Evolutionary conservation across 2,888 invertebrate genomes (phyloP).

Genomic region (Hypena proboscidalis): DNA sequence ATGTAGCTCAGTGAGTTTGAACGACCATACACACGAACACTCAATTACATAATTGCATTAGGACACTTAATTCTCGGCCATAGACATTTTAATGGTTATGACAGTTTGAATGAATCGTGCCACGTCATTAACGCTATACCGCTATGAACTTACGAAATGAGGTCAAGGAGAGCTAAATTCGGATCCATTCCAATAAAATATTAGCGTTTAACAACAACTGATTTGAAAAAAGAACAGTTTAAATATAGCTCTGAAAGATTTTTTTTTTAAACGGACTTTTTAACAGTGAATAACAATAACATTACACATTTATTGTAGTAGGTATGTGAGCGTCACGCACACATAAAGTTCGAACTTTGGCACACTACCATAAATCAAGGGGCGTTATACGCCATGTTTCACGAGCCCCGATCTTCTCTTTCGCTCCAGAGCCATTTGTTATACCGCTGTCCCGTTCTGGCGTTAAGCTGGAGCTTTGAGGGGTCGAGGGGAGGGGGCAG

Average conservation of each 20-base stretch:
- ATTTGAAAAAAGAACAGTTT: constrained; percentile 19
- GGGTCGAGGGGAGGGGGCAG: constrained; percentile 71
- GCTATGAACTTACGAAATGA: constrained; percentile 50
- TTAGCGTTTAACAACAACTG: constrained; percentile 17
- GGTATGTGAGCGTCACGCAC: constrained; percentile 66
- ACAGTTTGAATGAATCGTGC: constrained; percentile 58
- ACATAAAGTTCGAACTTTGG: constrained; percentile 83
- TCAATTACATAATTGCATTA: constrained; percentile 44
- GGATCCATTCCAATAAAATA: constrained; percentile 29
- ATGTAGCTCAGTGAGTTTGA: constrained; percentile 40
- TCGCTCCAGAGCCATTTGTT: constrained; percentile 63
- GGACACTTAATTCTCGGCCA: constrained; percentile 40
- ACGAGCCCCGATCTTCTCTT: constrained; percentile 73
- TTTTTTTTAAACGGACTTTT: constrained; percentile 26
- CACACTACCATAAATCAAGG: constrained; percentile 85
- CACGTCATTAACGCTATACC: constrained; percentile 46
- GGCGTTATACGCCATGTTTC: constrained; percentile 86
- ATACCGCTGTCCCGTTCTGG: constrained; percentile 69
- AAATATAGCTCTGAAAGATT: constrained; percentile 10
- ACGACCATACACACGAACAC: constrained; percentile 36
- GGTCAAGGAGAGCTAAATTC: constrained; percentile 56
- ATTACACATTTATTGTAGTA: constrained; percentile 42
- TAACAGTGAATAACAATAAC: constrained; percentile 35
- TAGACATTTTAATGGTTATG: constrained; percentile 57
- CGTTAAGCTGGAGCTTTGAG: constrained; percentile 69